Percentiles rank a stretch among this genome's conserved stretches.
phyloP scores from a whole-genome alignment of 2,113 vertebrate genomes.

The Cyprinodon brontotheroides region DNA sequence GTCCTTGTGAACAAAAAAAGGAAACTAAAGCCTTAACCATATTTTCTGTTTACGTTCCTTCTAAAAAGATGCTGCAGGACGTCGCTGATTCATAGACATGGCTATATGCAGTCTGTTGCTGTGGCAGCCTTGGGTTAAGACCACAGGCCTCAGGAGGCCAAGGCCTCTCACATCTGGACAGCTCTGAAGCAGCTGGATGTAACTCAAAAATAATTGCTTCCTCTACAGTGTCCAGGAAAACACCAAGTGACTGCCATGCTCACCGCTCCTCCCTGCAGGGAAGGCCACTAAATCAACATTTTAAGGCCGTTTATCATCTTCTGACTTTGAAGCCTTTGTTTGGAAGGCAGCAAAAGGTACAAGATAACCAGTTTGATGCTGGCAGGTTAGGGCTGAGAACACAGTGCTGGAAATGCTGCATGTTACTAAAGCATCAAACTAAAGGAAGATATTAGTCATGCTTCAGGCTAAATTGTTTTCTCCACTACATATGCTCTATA shows the following conservation, averaged over 20 bases:
- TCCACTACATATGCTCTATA: too few species aligned
- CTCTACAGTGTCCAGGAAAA: slow-evolving; percentile 66
- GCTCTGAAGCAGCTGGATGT: slow-evolving; percentile 84
- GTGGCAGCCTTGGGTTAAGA: slow-evolving; percentile 76
- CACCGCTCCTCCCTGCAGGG: slow-evolving; percentile 45
- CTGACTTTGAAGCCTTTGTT: slow-evolving; percentile 47
- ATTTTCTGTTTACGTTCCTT: slow-evolving; percentile 13
- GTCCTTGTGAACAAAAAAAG: slow-evolving; percentile 12
- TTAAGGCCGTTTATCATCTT: slow-evolving; percentile 48
- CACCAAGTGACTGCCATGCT: slow-evolving; percentile 80
- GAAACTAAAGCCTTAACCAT: slow-evolving; percentile 14
- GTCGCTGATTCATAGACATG: slow-evolving; percentile 46
- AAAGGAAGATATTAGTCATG: neutral
- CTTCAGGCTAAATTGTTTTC: too few species aligned
- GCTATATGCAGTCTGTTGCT: slow-evolving; percentile 79
- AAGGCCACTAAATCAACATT: slow-evolving; percentile 64
- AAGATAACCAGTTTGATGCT: neutral
- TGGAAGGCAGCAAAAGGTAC: neutral
- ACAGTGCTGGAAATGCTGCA: neutral
- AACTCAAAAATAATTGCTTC: slow-evolving; percentile 87
- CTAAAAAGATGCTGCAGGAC: slow-evolving; percentile 36
- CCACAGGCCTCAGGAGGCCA: slow-evolving; percentile 73
- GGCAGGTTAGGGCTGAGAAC: neutral
- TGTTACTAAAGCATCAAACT: neutral
- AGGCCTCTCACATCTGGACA: slow-evolving; percentile 82